These are phyloP conservation scores for Cygnus atratus DNA, from an alignment of 2,113 vertebrate species.

Conservation along the genomic window DNA sequence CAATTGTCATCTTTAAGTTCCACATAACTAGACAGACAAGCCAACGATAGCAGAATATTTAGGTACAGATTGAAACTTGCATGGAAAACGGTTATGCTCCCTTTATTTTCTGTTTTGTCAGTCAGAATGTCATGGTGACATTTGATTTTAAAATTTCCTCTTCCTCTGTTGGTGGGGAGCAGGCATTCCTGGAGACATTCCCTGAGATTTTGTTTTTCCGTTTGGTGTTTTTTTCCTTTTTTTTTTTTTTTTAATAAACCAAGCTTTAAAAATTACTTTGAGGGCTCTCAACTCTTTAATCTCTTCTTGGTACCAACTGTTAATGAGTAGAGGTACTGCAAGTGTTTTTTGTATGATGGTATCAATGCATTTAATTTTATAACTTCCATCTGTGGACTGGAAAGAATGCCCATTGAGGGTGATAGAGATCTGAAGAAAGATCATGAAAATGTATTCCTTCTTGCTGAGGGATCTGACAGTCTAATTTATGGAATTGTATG, in stretches of 20 bases:
- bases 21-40: neutral
- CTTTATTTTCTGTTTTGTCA: neutral
- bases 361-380: slow-evolving; percentile 12
- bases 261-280: neutral
- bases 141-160: neutral
- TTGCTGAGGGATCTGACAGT: neutral
- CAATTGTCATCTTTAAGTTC: neutral
- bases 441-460: neutral
- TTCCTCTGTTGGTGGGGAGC: neutral
- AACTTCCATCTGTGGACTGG: slow-evolving; percentile 39
- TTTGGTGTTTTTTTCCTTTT: no score
- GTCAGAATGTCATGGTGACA: neutral
- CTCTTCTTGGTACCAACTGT: slow-evolving; percentile 3
- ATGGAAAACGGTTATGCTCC: neutral
- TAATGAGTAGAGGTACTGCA: neutral
- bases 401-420: neutral
- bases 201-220: no score
- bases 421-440: neutral
- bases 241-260: neutral
- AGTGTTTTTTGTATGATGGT: neutral
- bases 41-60: neutral
- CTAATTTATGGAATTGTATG: neutral
- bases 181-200: neutral
- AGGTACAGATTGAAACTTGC: neutral
- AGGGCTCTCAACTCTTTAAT: slow-evolving; percentile 13